A percentile compares a stretch with the other conserved stretches of the same genome.
phyloP scores from a whole-genome alignment of 2,888 invertebrate species.

The Chouioia cunea region DNA sequence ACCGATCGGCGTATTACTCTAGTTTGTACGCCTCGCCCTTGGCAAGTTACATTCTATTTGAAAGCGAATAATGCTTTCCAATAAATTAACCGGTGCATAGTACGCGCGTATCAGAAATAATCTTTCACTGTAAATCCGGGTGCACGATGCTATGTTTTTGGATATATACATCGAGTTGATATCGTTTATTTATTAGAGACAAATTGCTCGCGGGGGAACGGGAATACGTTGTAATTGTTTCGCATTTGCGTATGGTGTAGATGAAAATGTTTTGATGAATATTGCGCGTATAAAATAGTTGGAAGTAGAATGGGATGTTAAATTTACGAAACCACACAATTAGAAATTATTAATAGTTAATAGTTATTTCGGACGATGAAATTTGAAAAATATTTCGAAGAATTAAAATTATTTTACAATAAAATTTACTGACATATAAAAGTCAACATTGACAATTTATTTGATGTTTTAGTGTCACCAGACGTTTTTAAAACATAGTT shows the following conservation, averaged over 20 bases:
- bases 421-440: no score
- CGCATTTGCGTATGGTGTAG: no score
- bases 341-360: no score
- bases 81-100: constrained; percentile 33
- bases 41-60: constrained; percentile 41
- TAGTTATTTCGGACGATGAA: no score
- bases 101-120: constrained; percentile 15
- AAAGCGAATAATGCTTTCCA: constrained; percentile 38
- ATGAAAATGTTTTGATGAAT: no score
- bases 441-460: no score
- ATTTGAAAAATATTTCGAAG: no score
- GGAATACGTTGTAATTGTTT: no score
- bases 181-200: constrained; percentile 3
- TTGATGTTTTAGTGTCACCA: no score
- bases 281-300: no score
- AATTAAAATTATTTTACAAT: no score
- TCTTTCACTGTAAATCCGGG: constrained; percentile 10
- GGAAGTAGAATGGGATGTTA: constrained; percentile 6
- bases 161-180: constrained; percentile 1
- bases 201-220: background rate
- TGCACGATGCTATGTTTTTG: background rate
- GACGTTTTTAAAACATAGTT: no score
- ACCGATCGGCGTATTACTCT: constrained; percentile 14
- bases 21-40: constrained; percentile 34
- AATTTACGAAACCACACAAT: background rate